Percentiles rank a stretch among this genome's conserved stretches.
Evolutionary conservation across 2,888 invertebrate species (phyloP).

Genomic region (Euplexia lucipara): DNA sequence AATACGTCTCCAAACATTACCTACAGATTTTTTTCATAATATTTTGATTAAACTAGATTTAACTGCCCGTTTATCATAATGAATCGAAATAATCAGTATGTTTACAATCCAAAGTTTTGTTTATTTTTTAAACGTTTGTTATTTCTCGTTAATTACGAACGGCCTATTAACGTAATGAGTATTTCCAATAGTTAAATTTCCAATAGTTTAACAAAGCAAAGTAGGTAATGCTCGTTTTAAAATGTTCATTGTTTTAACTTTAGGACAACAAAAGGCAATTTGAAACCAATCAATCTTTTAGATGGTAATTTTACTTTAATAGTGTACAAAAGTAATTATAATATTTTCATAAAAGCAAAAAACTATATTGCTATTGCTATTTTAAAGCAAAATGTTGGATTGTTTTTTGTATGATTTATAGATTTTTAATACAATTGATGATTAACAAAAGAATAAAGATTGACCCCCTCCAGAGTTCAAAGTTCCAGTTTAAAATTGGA

Average conservation of each 20-base stretch:
- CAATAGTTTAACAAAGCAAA: background rate
- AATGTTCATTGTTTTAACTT: conserved; percentile 21
- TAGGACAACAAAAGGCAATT: conserved; percentile 3
- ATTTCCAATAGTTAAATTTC: background rate
- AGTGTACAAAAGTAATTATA: too few relatives aligned
- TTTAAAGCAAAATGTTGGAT: too few relatives aligned
- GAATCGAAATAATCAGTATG: conserved; percentile 17
- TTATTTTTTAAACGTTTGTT: conserved; percentile 25
- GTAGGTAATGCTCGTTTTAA: background rate
- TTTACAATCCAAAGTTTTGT: conserved; percentile 18
- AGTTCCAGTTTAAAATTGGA: background rate
- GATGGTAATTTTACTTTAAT: background rate
- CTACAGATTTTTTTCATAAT: background rate
- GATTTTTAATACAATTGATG: too few relatives aligned
- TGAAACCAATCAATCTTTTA: background rate
- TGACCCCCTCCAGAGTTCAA: background rate
- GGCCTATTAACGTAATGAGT: background rate
- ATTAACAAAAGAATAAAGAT: background rate
- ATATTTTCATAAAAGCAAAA: too few relatives aligned
- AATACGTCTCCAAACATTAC: too few relatives aligned
- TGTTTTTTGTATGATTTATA: too few relatives aligned
- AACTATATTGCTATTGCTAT: too few relatives aligned
- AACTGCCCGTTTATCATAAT: conserved; percentile 7
- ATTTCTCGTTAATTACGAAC: conserved; percentile 26
- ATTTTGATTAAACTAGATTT: conserved; percentile 6